These are phyloP conservation scores for Panagrolaimus sp. DNA, from an alignment of 1,140 invertebrate species.

Conservation along the genomic window DNA sequence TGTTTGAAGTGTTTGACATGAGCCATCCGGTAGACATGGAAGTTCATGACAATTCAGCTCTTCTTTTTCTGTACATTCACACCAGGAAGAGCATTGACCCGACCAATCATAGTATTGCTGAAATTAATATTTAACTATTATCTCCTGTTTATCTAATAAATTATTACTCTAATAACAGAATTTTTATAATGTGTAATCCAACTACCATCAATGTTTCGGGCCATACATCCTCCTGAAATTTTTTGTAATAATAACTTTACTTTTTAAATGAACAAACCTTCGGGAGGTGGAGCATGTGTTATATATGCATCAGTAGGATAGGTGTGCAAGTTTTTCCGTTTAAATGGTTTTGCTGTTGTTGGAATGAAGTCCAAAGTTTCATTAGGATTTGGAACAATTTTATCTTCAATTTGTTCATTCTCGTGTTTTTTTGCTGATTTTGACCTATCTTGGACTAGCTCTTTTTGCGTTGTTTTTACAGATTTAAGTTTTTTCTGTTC, in stretches of 20 bases:
- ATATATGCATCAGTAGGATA: slow-evolving; percentile 33
- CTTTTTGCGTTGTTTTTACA: background rate
- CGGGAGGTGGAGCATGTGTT: slow-evolving; percentile 29
- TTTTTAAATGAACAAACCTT: background rate
- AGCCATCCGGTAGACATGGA: slow-evolving; percentile 42
- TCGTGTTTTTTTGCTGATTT: too few species aligned
- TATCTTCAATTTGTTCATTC: background rate
- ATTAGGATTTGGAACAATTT: slow-evolving; percentile 14
- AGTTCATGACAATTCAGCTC: slow-evolving; percentile 38
- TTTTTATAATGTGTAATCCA: slow-evolving; percentile 49
- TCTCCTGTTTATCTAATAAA: background rate
- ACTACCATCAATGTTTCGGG: slow-evolving; percentile 46
- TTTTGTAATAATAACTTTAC: background rate
- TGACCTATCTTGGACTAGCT: background rate
- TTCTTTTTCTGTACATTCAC: slow-evolving; percentile 45
- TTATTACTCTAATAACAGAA: slow-evolving; percentile 40
- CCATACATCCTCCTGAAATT: slow-evolving; percentile 36
- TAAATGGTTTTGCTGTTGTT: slow-evolving; percentile 13
- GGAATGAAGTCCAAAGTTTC: slow-evolving; percentile 19
- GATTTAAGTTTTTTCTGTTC: background rate
- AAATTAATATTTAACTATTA: slow-evolving; percentile 11
- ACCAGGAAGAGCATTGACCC: slow-evolving; percentile 54
- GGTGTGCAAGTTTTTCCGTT: slow-evolving; percentile 20
- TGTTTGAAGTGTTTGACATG: slow-evolving; percentile 44
- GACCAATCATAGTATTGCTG: slow-evolving; percentile 52